Evolutionary conservation across 2,797 vertebrate genomes (phyloP), one percentile per base, ranked within the genome.

Genomic region (Brotula barbata): DNA sequence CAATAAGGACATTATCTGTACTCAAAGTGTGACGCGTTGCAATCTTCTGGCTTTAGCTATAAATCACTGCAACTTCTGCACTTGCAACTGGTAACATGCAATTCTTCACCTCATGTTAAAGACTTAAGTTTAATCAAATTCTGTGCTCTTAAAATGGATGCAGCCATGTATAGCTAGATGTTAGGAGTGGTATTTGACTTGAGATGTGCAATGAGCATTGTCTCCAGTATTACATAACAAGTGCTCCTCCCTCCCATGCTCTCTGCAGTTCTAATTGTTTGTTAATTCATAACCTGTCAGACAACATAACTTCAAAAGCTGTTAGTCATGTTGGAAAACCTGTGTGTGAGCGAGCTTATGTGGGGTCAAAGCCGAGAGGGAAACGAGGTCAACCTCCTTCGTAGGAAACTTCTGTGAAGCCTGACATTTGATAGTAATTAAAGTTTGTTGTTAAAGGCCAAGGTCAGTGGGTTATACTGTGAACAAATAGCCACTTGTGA

Each of bases 201-300:
- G 15, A 11, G 31, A 33, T 2, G 28, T 39, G 6, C 45, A 20
- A 40, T 10, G 7, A 1, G 17, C 47, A 36, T 16, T n/a, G 39
- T 53, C 23, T 49, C 22, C 40, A 53, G 16, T 6, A 19, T 80
- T 72, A 63, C 37, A 41, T 55, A 75, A 78, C 49, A 43, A 41
- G 23, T 17, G 40, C 11, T 58, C 60, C 7, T 37, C 16, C 33
- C 9, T 40, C 13, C 34, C 21, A 22, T 33, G 1, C n/a, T 21
- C 15, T 49, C 15, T 34, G 49, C 16, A 59, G 52, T 40, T 57
- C 5, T 39, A 54, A 62, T 45, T 15, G 53, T 64, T 58, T 46
- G 49, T 71, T 71, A 58, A 67, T 70, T 71, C 49, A 51, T 71
- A 58, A 55, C 63, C 46, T 61, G 54, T 37, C 58, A 65, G 47